Conservation (phyloP, 2,888 invertebrate genomes). For the Drosophila mercatorum region DNA sequence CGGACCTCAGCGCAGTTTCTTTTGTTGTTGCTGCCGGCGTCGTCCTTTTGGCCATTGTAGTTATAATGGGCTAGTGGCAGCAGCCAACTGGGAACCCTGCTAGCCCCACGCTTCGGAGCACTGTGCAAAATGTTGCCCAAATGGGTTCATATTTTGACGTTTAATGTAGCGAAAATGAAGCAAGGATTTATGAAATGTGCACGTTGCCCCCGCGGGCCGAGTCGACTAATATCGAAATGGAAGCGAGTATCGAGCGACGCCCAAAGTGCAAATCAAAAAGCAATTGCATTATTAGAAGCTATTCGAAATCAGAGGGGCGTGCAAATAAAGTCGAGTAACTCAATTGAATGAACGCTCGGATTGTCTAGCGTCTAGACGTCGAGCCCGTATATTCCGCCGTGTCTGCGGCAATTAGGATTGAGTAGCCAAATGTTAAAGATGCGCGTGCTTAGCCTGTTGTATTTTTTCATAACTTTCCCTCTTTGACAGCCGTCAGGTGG, state of each 20-base stretch:
- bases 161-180: slow-evolving; percentile 84
- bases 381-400: slow-evolving; percentile 23
- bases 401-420: slow-evolving; percentile 32
- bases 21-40: slow-evolving; percentile 39
- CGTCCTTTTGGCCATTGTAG: slow-evolving; percentile 38
- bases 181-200: slow-evolving; percentile 80
- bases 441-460: not conserved
- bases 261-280: slow-evolving; percentile 73
- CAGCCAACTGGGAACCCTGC: slow-evolving; percentile 16
- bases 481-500: slow-evolving; percentile 42
- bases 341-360: slow-evolving; percentile 33
- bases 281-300: slow-evolving; percentile 75
- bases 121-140: slow-evolving; percentile 76
- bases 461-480: slow-evolving; percentile 22
- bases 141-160: slow-evolving; percentile 84
- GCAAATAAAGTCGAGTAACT: slow-evolving; percentile 35
- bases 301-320: slow-evolving; percentile 57
- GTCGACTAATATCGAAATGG: slow-evolving; percentile 39
- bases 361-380: slow-evolving; percentile 52
- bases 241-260: slow-evolving; percentile 24
- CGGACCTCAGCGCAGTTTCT: slow-evolving; percentile 36
- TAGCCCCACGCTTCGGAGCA: slow-evolving; percentile 12
- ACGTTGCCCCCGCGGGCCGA: slow-evolving; percentile 61
- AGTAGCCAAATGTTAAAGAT: slow-evolving; percentile 3
- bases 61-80: slow-evolving; percentile 55